Evolutionary conservation across 2,797 vertebrate genomes (phyloP), one percentile per base, ranked within the genome.

Genomic region (Pitangus sulphuratus): DNA sequence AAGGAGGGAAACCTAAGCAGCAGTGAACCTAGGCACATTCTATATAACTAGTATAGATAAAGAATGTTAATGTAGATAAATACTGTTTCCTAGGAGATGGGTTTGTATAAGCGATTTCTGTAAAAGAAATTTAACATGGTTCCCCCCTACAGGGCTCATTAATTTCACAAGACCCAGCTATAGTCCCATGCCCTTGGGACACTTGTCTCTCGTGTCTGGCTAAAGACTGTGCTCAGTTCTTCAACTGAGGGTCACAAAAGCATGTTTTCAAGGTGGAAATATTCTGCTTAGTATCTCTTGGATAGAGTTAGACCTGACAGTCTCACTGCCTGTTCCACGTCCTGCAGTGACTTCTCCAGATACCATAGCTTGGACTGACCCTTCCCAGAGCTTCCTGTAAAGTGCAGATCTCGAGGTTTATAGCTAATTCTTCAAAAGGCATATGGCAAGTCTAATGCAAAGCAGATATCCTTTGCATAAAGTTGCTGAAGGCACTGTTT

Each of bases 41-140:
- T 77, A 68, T 84, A 33, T 22, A 61, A 70, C 44, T 66, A 57
- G 15, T 39, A 26, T 65, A 76, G 44, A 66, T 64, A 86, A 93
- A 79, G 66, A 84, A 79, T 84, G 54, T 70, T 95, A 76, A 86
- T 45, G 12, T 71, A 89, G 85, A 61, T 71, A 90, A 83, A 87
- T 81, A 83, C 70, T 60, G 56, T 93, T 90, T 94, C 85, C 83
- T 91, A 86, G 77, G 85, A 88, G 89, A 94, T 19, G 48, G 42
- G 31, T 66, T 89, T 71, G 26, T 85, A 56, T 65, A 84, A 84
- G 53, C 12, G 57, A 75, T 50, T 90, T 88, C 61, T 86, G 45
- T 39, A 56, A 68, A 78, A 93, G 17, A 70, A 82, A 74, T 35
- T 48, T 84, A 74, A 35, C 8, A 9, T 19, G 25, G n/a, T 64